Conservation (phyloP, 2,113 vertebrate genomes). For the Entomyzon cyanotis region DNA sequence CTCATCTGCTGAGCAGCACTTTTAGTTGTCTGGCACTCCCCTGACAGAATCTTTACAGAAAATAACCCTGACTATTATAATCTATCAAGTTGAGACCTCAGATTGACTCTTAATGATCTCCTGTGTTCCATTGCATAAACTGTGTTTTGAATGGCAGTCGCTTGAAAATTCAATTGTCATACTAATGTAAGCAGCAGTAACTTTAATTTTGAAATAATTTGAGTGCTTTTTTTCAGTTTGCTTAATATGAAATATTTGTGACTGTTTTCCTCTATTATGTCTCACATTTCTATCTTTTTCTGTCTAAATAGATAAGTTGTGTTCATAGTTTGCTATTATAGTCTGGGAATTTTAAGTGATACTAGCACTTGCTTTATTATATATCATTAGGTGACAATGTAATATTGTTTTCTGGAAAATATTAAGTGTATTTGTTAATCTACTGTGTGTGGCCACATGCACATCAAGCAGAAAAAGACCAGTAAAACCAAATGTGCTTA, state of each 20-base stretch:
- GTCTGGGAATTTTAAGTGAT: background rate
- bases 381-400: background rate
- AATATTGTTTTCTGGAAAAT: background rate
- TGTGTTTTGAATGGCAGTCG: background rate
- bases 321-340: background rate
- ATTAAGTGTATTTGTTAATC: background rate
- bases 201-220: background rate
- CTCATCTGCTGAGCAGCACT: background rate
- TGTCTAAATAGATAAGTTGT: background rate
- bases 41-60: background rate
- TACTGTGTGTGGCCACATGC: background rate
- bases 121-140: background rate
- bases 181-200: background rate
- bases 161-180: background rate
- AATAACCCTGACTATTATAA: background rate
- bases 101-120: background rate
- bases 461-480: background rate
- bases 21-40: background rate
- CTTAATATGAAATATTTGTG: background rate
- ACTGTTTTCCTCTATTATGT: background rate
- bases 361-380: background rate
- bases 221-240: background rate
- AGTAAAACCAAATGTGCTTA: background rate
- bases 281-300: background rate
- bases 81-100: constrained; percentile 13